Percentiles rank a stretch among this genome's conserved stretches.
Conservation (phyloP, 2,888 invertebrate genomes). For the Pseudoips prasinana region DNA sequence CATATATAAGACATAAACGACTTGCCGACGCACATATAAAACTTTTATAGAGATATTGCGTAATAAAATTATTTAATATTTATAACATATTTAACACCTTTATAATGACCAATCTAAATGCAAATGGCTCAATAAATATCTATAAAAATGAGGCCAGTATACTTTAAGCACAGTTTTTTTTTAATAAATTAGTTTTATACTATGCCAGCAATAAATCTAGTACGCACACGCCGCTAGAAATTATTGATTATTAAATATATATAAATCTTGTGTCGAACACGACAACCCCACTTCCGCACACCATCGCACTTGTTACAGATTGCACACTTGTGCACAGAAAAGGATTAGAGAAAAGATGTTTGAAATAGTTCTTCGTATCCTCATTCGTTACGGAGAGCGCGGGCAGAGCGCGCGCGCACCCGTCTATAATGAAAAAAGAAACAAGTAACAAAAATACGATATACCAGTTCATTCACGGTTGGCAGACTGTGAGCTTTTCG, state of each 20-base stretch:
- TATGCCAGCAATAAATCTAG: too few relatives aligned
- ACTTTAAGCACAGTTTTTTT: too few relatives aligned
- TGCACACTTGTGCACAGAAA: conserved; percentile 66
- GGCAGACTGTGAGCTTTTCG: conserved; percentile 51
- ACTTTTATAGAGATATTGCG: too few relatives aligned
- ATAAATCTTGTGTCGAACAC: conserved; percentile 43
- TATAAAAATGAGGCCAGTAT: too few relatives aligned
- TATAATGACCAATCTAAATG: too few relatives aligned
- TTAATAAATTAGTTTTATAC: too few relatives aligned
- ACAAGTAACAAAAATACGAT: conserved; percentile 45
- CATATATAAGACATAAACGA: too few relatives aligned
- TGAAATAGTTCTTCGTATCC: conserved; percentile 76
- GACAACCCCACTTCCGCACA: conserved; percentile 58
- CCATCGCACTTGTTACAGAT: conserved; percentile 47
- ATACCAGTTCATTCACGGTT: conserved; percentile 66
- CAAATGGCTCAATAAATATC: too few relatives aligned
- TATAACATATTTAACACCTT: too few relatives aligned
- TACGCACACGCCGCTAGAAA: too few relatives aligned
- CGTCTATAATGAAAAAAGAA: conserved; percentile 29
- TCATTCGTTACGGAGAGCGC: conserved; percentile 74
- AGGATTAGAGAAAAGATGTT: conserved; percentile 78
- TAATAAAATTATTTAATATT: too few relatives aligned
- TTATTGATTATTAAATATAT: conserved; percentile 34
- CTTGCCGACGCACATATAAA: too few relatives aligned
- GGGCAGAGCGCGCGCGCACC: conserved; percentile 64